A percentile compares a stretch with the other conserved stretches of the same genome.
Evolutionary conservation across 2,113 vertebrate species (phyloP).

Genomic region (Sula dactylatra): DNA sequence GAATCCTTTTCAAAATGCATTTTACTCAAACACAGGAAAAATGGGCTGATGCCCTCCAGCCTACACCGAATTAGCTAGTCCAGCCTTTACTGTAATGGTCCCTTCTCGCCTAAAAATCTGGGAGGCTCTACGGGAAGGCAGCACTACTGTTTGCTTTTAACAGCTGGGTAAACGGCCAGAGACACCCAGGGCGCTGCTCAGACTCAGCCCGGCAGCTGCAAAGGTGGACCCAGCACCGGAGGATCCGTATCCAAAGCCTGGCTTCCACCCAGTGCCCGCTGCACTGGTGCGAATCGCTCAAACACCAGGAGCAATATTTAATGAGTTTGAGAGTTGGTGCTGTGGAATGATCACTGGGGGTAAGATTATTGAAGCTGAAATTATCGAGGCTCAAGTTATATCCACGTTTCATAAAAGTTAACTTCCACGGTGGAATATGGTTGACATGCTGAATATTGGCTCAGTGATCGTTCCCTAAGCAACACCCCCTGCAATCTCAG

Average conservation of each 20-base stretch:
- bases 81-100: background rate
- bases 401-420: too few relatives aligned
- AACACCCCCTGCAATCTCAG: too few relatives aligned
- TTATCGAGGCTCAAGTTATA: too few relatives aligned
- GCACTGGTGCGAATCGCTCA: background rate
- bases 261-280: background rate
- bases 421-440: too few relatives aligned
- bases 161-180: background rate
- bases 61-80: rapidly evolving
- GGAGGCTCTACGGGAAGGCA: background rate
- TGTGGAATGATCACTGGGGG: too few relatives aligned
- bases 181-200: background rate
- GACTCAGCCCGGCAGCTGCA: background rate
- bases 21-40: too few relatives aligned
- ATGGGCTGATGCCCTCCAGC: background rate
- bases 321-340: background rate
- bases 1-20: background rate
- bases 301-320: background rate
- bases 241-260: background rate
- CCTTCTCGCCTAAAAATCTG: background rate
- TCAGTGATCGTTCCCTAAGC: too few relatives aligned
- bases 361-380: too few relatives aligned
- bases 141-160: background rate
- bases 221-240: background rate
- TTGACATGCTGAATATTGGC: too few relatives aligned